Percentiles rank a stretch among this genome's conserved stretches.
phyloP scores from a whole-genome alignment of 1,140 invertebrate species.

The Bombus affinis region DNA sequence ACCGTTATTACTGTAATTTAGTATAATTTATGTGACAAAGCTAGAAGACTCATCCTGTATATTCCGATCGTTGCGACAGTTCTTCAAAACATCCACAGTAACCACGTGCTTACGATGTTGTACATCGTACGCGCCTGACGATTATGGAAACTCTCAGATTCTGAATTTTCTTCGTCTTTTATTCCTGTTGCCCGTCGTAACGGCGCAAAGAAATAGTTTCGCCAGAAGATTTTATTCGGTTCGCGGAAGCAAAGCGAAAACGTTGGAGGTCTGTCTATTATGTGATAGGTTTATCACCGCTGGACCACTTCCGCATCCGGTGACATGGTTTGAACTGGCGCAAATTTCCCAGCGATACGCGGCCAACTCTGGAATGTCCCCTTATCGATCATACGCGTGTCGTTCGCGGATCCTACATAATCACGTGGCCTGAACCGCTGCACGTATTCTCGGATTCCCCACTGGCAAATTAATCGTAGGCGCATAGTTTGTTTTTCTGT shows the following conservation, averaged over 20 bases:
- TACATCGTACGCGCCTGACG: too few species aligned
- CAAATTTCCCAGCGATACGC: slow-evolving; percentile 55
- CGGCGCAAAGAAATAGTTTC: background rate
- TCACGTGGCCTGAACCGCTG: background rate
- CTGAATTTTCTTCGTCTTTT: background rate
- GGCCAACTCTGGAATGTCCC: slow-evolving; percentile 4
- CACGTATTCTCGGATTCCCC: background rate
- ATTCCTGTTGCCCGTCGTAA: too few species aligned
- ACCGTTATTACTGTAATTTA: too few species aligned
- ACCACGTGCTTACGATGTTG: too few species aligned
- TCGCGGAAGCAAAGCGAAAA: background rate
- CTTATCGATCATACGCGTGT: slow-evolving; percentile 5
- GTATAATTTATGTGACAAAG: too few species aligned
- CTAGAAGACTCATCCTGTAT: too few species aligned
- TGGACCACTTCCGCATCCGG: slow-evolving; percentile 66
- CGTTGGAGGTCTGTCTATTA: slow-evolving; percentile 11
- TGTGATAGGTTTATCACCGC: slow-evolving; percentile 51
- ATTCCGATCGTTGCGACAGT: too few species aligned
- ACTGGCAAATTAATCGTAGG: background rate
- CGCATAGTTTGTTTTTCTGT: too few species aligned
- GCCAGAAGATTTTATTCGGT: background rate
- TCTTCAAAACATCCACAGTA: too few species aligned
- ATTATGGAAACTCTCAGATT: background rate
- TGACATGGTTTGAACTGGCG: slow-evolving; percentile 5
- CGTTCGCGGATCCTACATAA: background rate